Conservation (phyloP, 2,888 invertebrate genomes). For the Seira sanloemensis region DNA sequence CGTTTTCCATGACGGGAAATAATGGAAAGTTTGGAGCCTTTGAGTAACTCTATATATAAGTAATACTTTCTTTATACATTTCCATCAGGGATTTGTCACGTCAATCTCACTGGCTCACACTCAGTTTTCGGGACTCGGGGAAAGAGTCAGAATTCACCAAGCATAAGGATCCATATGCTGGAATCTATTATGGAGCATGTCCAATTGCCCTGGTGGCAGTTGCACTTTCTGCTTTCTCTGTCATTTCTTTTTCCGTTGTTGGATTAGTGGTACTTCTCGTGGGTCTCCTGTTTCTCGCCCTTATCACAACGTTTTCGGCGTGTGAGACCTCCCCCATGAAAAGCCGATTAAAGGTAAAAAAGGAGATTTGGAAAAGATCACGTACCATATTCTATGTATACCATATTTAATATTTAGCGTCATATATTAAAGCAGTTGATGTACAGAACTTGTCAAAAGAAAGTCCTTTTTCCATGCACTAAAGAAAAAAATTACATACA, state of each 20-base stretch:
- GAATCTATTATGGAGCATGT: constrained; percentile 71
- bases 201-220: constrained; percentile 77
- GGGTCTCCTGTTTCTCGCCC: constrained; percentile 74
- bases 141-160: constrained; percentile 82
- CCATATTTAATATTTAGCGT: background rate
- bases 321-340: constrained; percentile 71
- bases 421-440: too few species aligned
- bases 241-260: constrained; percentile 71
- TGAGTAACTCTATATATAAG: background rate
- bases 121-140: constrained; percentile 82
- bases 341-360: constrained; percentile 68
- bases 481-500: too few species aligned
- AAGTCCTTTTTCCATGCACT: too few species aligned
- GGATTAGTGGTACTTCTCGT: constrained; percentile 74
- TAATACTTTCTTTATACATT: constrained; percentile 16
- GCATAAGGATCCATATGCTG: constrained; percentile 74
- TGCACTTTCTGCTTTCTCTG: constrained; percentile 69
- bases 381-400: background rate
- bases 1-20: too few species aligned
- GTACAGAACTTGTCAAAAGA: too few species aligned
- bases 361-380: background rate
- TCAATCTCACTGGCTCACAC: constrained; percentile 81
- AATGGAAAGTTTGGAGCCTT: too few species aligned
- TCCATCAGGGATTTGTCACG: constrained; percentile 81
- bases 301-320: constrained; percentile 74